phyloP scores from a whole-genome alignment of 2,888 invertebrate genomes.

The Nudaria mundana region DNA sequence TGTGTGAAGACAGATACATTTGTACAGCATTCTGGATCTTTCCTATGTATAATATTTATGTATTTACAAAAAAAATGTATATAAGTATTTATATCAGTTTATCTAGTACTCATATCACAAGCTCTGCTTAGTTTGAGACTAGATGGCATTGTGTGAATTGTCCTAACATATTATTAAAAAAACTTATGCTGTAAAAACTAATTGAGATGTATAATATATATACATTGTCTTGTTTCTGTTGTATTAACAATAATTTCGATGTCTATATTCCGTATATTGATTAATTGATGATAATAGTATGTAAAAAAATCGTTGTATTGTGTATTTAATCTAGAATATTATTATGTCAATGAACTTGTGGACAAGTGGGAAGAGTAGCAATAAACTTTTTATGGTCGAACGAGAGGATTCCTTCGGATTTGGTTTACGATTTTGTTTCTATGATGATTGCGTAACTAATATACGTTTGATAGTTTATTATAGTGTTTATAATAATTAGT shows the following conservation, averaged over 20 bases:
- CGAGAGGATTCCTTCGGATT: constrained; percentile 52
- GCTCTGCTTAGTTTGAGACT: no score
- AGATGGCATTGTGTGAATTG: no score
- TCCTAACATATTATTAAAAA: no score
- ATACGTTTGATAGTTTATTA: constrained; percentile 27
- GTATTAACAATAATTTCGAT: constrained; percentile 12
- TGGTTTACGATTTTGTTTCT: constrained; percentile 47
- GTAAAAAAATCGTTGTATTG: constrained; percentile 70
- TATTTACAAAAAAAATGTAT: no score
- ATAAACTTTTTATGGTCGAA: constrained; percentile 68
- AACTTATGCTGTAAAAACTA: not conserved
- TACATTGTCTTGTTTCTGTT: no score
- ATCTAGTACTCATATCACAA: no score
- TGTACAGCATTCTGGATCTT: no score
- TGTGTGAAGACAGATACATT: no score
- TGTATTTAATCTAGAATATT: constrained; percentile 64
- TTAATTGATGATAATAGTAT: constrained; percentile 69
- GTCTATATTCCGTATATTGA: constrained; percentile 26
- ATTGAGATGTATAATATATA: no score
- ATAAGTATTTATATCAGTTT: no score
- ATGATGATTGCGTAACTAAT: constrained; percentile 43
- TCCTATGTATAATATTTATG: not conserved
- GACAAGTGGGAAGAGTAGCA: constrained; percentile 69
- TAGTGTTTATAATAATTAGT: constrained; percentile 30
- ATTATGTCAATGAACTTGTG: constrained; percentile 59